A percentile compares a stretch with the other conserved stretches of the same genome.
Evolutionary conservation across 2,797 vertebrate species (phyloP).

Genomic region (Pipistrellus nathusii): DNA sequence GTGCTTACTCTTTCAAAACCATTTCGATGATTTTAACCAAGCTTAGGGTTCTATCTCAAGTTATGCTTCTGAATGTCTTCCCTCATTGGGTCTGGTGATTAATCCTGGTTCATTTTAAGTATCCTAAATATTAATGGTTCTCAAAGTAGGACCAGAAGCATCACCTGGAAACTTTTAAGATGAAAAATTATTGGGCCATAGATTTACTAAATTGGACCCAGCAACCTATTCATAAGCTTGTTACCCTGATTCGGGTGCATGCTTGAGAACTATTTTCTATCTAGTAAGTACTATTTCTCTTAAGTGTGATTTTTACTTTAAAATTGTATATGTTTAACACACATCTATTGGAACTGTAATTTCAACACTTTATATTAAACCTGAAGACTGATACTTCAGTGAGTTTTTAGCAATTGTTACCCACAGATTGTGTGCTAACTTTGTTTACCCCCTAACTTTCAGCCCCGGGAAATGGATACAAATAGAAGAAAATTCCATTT

Average conservation of each 20-base stretch:
- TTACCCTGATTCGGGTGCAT: background rate
- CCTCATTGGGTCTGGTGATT: background rate
- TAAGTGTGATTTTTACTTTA: constrained; percentile 41
- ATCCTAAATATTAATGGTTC: background rate
- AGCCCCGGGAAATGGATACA: constrained; percentile 98
- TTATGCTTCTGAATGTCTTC: background rate
- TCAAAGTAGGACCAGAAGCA: background rate
- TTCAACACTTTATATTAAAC: background rate
- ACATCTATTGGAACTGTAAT: background rate
- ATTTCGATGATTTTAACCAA: background rate
- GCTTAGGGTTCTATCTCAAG: constrained; percentile 27
- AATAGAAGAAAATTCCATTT: constrained; percentile 98
- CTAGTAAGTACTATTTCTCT: background rate
- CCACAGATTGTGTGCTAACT: background rate
- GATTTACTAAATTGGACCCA: background rate
- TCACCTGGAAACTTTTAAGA: background rate
- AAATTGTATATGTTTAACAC: background rate
- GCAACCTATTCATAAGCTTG: background rate
- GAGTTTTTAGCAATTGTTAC: background rate
- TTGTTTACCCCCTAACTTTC: constrained; percentile 81
- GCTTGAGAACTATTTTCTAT: constrained; percentile 10
- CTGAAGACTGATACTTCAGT: background rate
- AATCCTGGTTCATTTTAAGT: constrained; percentile 14
- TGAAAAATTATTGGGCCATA: background rate
- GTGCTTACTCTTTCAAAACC: constrained; percentile 65